Evolutionary conservation across 2,113 vertebrate genomes (phyloP).

Genomic region (Strix uralensis): DNA sequence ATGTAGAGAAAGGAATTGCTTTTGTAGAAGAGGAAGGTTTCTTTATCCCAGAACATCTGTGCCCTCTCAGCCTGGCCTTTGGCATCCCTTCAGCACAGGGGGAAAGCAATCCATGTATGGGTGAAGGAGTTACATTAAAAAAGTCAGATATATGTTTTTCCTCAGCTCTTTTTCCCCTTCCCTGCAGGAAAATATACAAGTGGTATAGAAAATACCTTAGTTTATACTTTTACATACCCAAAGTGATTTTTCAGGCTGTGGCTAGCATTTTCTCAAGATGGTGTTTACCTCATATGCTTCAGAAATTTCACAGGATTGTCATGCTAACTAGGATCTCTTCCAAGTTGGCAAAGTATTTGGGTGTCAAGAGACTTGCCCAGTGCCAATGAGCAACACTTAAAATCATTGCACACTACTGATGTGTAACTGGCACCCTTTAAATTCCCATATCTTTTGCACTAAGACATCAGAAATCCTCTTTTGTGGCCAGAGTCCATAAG

Average conservation of each 20-base stretch:
- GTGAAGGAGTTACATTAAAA: neutral
- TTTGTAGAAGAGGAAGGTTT: neutral
- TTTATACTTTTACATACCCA: neutral
- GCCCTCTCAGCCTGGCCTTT: neutral
- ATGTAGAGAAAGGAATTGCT: neutral
- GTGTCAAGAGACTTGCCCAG: neutral
- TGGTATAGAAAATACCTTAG: neutral
- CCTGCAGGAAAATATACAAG: neutral
- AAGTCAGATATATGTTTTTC: neutral
- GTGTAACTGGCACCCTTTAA: neutral
- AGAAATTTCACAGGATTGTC: slow-evolving; percentile 18
- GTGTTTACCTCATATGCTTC: neutral
- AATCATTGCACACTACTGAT: neutral
- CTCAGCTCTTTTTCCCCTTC: neutral
- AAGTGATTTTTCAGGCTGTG: neutral
- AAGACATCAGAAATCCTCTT: neutral
- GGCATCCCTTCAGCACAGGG: neutral
- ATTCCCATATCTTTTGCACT: neutral
- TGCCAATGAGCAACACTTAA: neutral
- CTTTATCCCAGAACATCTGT: neutral
- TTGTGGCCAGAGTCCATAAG: neutral
- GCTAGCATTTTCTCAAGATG: neutral
- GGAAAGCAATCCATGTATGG: neutral
- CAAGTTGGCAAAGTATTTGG: neutral
- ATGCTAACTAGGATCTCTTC: neutral